Percentiles rank a stretch among this genome's conserved stretches.
Conservation (phyloP, 2,888 invertebrate species). For the Ennomos quercinarius region DNA sequence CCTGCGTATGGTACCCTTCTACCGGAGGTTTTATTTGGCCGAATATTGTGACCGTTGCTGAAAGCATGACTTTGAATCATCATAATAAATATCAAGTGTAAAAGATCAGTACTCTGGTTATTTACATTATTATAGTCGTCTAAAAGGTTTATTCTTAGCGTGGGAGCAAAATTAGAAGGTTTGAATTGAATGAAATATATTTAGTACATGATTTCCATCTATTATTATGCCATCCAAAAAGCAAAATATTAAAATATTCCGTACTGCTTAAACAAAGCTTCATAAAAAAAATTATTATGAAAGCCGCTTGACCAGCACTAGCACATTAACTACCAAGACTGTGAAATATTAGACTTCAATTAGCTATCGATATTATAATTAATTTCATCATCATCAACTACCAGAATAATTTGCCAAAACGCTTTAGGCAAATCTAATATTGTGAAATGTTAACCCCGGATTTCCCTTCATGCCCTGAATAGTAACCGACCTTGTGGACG, state of each 20-base stretch:
- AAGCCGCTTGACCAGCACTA: too few relatives aligned
- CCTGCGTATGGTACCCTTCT: slow-evolving; percentile 58
- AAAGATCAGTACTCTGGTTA: slow-evolving; percentile 5
- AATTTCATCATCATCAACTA: not conserved
- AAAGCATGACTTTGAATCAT: slow-evolving; percentile 24
- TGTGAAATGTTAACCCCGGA: slow-evolving; percentile 43
- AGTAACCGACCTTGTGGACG: slow-evolving; percentile 51
- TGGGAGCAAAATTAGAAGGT: too few relatives aligned
- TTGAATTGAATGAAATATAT: too few relatives aligned
- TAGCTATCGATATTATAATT: too few relatives aligned
- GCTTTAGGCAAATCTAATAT: slow-evolving; percentile 36
- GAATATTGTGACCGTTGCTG: slow-evolving; percentile 4
- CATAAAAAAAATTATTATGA: too few relatives aligned
- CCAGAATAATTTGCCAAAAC: slow-evolving; percentile 13
- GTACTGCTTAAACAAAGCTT: too few relatives aligned
- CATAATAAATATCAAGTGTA: not conserved
- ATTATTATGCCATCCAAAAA: not conserved
- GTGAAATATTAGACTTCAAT: too few relatives aligned
- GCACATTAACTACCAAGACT: too few relatives aligned
- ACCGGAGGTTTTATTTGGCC: slow-evolving; percentile 45
- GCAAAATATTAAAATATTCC: not conserved
- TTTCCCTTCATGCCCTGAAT: slow-evolving; percentile 40
- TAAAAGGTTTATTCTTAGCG: too few relatives aligned
- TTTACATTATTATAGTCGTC: too few relatives aligned
- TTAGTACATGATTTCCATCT: not conserved